phyloP scores from a whole-genome alignment of 1,140 invertebrate genomes.

The Drosophila tani region DNA sequence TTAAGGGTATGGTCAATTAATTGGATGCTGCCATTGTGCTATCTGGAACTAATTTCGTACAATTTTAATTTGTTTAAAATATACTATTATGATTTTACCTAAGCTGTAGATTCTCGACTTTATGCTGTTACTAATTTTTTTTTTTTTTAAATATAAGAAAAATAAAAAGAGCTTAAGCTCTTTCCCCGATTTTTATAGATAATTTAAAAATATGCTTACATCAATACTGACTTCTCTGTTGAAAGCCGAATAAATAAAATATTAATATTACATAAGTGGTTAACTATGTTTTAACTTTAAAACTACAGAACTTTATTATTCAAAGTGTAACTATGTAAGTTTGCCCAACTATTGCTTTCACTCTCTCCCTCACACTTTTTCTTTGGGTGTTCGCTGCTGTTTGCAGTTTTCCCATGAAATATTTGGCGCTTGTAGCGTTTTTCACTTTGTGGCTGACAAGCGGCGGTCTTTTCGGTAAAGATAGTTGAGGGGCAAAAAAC shows the following conservation, averaged over 20 bases:
- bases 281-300: background rate
- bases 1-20: too few species aligned
- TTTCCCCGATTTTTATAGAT: background rate
- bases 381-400: constrained; percentile 13
- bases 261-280: background rate
- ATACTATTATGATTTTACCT: background rate
- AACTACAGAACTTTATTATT: background rate
- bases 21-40: background rate
- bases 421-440: constrained; percentile 76
- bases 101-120: too few species aligned
- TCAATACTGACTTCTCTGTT: too few species aligned
- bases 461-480: constrained; percentile 11
- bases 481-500: constrained; percentile 10
- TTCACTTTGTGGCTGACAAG: constrained; percentile 61
- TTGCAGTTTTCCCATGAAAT: constrained; percentile 68
- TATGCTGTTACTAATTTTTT: too few species aligned
- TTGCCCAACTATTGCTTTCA: constrained; percentile 10
- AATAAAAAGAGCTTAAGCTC: background rate
- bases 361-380: constrained; percentile 19
- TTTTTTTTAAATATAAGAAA: background rate
- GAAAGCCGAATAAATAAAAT: too few species aligned
- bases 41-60: too few species aligned
- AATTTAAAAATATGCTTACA: too few species aligned
- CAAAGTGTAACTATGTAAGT: constrained; percentile 7
- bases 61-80: background rate